phyloP scores from a whole-genome alignment of 2,113 vertebrate genomes.

The Apodemus speciosus region DNA sequence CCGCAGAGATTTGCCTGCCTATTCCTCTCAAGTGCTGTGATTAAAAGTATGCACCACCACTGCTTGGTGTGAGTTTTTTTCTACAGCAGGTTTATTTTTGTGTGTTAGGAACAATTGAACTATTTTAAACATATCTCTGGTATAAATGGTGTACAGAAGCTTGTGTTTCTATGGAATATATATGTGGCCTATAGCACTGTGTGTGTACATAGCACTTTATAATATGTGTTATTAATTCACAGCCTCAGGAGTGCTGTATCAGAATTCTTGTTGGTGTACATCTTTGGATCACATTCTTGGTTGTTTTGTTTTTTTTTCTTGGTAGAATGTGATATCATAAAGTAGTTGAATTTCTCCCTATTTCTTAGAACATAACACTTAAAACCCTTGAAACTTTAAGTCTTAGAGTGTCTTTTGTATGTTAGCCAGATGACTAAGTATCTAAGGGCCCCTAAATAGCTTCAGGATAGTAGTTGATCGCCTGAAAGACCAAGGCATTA shows the following conservation, averaged over 20 bases:
- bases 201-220: not conserved
- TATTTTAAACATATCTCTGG: not conserved
- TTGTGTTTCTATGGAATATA: not conserved
- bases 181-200: not conserved
- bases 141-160: too few species aligned
- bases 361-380: not conserved
- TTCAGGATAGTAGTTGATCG: not conserved
- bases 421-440: not conserved
- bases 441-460: not conserved
- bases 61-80: not conserved
- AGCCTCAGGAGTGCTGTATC: not conserved
- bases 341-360: not conserved
- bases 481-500: not conserved
- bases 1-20: not conserved
- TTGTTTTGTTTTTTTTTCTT: too few species aligned
- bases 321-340: not conserved
- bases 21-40: not conserved
- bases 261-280: not conserved
- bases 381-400: not conserved
- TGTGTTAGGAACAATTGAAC: not conserved
- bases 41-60: not conserved
- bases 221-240: not conserved
- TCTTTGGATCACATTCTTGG: too few species aligned
- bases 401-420: not conserved
- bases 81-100: not conserved